A percentile compares a stretch with the other conserved stretches of the same genome.
Evolutionary conservation across 2,113 vertebrate species (phyloP).

Genomic region (Oxygymnocypris stewartii): DNA sequence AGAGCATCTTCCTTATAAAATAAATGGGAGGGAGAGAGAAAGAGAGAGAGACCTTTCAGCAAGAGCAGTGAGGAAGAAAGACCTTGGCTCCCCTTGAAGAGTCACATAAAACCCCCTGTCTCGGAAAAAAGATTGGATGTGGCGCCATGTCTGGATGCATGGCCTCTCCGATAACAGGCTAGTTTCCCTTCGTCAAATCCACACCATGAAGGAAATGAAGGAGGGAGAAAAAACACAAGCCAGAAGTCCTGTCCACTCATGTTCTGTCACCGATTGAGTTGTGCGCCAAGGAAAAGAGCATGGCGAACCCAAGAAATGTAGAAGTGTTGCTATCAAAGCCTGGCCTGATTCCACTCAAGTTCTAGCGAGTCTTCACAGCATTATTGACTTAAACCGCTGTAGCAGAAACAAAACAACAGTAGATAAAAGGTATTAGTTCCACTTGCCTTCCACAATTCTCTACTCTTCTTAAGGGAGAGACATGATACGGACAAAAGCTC

Average conservation of each 20-base stretch:
- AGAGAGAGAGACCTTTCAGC: background rate
- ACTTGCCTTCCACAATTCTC: constrained; percentile 37
- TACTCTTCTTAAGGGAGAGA: constrained; percentile 10
- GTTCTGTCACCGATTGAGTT: constrained; percentile 6
- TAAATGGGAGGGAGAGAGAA: background rate
- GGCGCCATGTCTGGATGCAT: constrained; percentile 43
- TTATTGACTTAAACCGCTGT: constrained; percentile 52
- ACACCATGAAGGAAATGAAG: constrained; percentile 38
- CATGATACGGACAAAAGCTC: background rate
- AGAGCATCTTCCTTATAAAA: background rate
- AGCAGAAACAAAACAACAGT: constrained; percentile 51
- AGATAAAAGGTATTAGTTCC: constrained; percentile 55
- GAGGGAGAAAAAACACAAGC: background rate
- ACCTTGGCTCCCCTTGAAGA: constrained; percentile 43
- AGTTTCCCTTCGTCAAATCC: constrained; percentile 34
- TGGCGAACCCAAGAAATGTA: background rate
- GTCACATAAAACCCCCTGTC: constrained; percentile 41
- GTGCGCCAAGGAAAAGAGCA: constrained; percentile 12
- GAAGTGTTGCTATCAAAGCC: constrained; percentile 27
- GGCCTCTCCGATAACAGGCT: constrained; percentile 47
- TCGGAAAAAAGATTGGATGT: constrained; percentile 38
- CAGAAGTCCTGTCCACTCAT: background rate
- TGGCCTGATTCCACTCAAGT: constrained; percentile 34
- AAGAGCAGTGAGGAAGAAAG: constrained; percentile 20
- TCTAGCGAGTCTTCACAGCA: constrained; percentile 41